These are phyloP conservation scores for Centropristis striata DNA, from an alignment of 2,113 vertebrate species.

Conservation along the genomic window DNA sequence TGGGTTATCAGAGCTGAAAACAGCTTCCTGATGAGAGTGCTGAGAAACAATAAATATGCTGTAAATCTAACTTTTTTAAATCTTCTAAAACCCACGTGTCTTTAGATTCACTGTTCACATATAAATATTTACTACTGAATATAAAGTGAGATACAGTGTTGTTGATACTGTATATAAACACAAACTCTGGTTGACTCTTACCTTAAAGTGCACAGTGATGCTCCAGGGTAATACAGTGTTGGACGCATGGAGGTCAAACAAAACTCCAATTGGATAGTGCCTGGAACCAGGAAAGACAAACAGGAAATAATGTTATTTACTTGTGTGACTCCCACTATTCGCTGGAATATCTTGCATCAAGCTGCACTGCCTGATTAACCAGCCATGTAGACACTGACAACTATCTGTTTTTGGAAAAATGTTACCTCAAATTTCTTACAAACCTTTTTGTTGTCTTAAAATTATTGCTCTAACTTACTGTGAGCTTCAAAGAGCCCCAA, in stretches of 20 bases:
- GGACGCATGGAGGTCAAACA: conserved; percentile 97
- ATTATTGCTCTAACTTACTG: background rate
- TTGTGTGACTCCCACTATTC: background rate
- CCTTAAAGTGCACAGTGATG: conserved; percentile 99
- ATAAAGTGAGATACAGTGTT: background rate
- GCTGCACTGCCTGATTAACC: background rate
- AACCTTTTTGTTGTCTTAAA: background rate
- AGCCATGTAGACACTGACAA: background rate
- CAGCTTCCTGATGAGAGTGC: too few species aligned
- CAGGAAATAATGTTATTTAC: background rate
- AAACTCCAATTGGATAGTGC: conserved; percentile 97
- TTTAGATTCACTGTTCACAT: too few species aligned
- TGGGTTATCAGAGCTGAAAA: too few species aligned
- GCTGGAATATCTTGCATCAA: background rate
- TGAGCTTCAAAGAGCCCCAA: background rate
- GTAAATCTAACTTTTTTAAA: too few species aligned
- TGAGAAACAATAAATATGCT: too few species aligned
- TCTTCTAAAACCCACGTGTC: too few species aligned
- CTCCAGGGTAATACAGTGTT: conserved; percentile 96
- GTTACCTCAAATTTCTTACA: background rate
- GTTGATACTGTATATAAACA: background rate
- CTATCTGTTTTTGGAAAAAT: background rate
- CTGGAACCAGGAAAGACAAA: conserved; percentile 78
- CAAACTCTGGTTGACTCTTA: conserved; percentile 65
- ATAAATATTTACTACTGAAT: background rate